Base-by-base conservation (phyloP, 2,113 vertebrate species). In the Lucifuga dentata region DNA sequence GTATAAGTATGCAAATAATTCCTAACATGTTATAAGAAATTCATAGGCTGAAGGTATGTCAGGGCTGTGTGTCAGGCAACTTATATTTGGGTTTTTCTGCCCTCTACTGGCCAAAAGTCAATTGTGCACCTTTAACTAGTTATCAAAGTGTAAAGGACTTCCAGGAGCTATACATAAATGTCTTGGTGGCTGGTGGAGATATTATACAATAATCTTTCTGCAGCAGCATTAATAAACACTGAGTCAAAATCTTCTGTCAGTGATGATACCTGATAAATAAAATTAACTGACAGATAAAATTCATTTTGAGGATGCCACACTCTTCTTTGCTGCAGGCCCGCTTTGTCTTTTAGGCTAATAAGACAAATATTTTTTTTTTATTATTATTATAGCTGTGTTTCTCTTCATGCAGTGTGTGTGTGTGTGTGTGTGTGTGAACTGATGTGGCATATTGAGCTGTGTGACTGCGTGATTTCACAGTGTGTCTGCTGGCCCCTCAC, bases 401-500 rank as follows among this genome's bases (percentile, higher is more conserved):
- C 32, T 35, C 50, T 45, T 17, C 29, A 10, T 20, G 41, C 2
- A 0, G 39, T 24, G 35, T 21, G 52, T 11, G n/a, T n/a, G n/a
- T n/a, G n/a, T n/a, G n/a, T n/a, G n/a, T n/a, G n/a, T n/a, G n/a
- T n/a, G n/a, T n/a, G n/a, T n/a, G n/a, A n/a, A n/a, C 50, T 63
- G 53, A 75, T 65, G 73, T 45, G 24, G 23, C 44, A 23, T 35
- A 55, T 58, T 2, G 53, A n/a, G n/a, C n/a, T n/a, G n/a, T 16
- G 39, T 71, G 32, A 61, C 52, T 77, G 46, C 68, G 44, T 44
- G 56, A 73, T 57, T 58, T 76, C 49, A 26, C 64, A 39, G 50
- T 33, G 58, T 43, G 39, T 56, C 45, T 21, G 21, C 12, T 39
- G 32, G 51, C 58, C 26, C 43, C 11, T 36, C 9, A 15, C 17